Percentiles rank a stretch among this genome's conserved stretches.
These are phyloP conservation scores for Bombus balteatus DNA, from an alignment of 1,140 invertebrate genomes.

Conservation along the genomic window DNA sequence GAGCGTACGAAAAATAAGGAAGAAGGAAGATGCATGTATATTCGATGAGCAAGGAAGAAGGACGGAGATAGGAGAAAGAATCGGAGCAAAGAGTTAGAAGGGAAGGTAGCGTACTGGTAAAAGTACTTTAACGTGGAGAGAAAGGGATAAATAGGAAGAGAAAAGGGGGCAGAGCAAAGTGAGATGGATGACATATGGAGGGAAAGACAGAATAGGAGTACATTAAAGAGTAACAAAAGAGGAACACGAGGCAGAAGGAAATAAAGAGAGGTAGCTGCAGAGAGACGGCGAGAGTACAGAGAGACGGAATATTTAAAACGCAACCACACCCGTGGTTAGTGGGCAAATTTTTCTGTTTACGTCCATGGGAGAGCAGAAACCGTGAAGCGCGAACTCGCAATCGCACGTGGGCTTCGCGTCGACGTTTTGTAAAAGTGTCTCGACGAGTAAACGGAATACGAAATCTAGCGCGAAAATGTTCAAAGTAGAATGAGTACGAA, in stretches of 20 bases:
- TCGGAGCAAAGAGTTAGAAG: background rate
- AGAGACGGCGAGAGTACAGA: background rate
- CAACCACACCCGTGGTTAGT: constrained; percentile 62
- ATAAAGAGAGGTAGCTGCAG: background rate
- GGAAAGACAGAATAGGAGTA: background rate
- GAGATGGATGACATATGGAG: background rate
- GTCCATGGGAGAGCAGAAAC: constrained; percentile 22
- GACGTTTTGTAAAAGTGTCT: background rate
- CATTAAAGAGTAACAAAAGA: background rate
- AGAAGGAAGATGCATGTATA: background rate
- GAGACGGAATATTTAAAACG: constrained; percentile 30
- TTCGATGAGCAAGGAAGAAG: background rate
- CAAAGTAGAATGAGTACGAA: background rate
- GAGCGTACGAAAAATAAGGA: background rate
- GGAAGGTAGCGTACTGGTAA: background rate
- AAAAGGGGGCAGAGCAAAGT: background rate
- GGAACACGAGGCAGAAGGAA: background rate
- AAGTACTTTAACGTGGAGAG: background rate
- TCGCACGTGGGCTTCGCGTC: background rate
- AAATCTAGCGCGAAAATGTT: constrained; percentile 14
- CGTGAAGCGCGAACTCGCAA: constrained; percentile 10
- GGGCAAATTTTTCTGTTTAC: constrained; percentile 61
- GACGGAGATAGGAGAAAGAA: background rate
- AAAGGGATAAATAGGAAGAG: background rate
- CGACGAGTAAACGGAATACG: background rate